Percentiles rank a stretch among this genome's conserved stretches.
These are phyloP conservation scores for Mohoua ochrocephala DNA, from an alignment of 2,113 vertebrate species.

Conservation along the genomic window DNA sequence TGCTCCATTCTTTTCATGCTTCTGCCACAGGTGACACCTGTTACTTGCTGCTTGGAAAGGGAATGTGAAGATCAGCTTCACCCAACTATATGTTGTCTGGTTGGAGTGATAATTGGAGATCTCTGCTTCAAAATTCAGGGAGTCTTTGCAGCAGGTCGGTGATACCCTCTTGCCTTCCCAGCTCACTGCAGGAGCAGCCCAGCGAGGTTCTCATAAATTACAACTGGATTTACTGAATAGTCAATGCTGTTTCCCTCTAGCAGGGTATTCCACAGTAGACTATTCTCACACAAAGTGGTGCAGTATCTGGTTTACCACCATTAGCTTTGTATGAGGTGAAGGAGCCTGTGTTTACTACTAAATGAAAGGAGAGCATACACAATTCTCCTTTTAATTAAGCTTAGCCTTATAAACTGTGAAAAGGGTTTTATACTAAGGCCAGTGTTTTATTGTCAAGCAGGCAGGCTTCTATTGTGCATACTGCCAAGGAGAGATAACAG, in stretches of 20 bases:
- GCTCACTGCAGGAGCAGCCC: background rate
- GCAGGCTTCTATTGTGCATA: background rate
- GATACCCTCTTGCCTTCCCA: background rate
- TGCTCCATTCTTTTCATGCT: background rate
- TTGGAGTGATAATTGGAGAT: background rate
- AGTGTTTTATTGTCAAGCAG: slow-evolving; percentile 6
- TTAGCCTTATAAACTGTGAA: slow-evolving; percentile 9
- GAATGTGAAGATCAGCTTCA: background rate
- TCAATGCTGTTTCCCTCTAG: background rate
- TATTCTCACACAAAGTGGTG: background rate
- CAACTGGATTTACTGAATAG: background rate
- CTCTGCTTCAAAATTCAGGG: background rate
- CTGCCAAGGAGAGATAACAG: slow-evolving; percentile 52
- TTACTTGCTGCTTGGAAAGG: background rate
- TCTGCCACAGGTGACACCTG: background rate
- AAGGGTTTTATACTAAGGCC: slow-evolving; percentile 28
- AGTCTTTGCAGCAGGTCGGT: background rate
- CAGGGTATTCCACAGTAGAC: background rate
- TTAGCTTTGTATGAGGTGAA: slow-evolving; percentile 24
- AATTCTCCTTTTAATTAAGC: slow-evolving; percentile 55
- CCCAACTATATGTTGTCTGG: background rate
- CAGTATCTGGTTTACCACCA: background rate
- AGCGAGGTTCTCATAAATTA: background rate
- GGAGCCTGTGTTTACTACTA: slow-evolving; percentile 37
- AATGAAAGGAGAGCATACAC: slow-evolving; percentile 35